These are phyloP conservation scores for Sarcophaga bullata DNA, from an alignment of 1,140 invertebrate genomes.

Conservation along the genomic window DNA sequence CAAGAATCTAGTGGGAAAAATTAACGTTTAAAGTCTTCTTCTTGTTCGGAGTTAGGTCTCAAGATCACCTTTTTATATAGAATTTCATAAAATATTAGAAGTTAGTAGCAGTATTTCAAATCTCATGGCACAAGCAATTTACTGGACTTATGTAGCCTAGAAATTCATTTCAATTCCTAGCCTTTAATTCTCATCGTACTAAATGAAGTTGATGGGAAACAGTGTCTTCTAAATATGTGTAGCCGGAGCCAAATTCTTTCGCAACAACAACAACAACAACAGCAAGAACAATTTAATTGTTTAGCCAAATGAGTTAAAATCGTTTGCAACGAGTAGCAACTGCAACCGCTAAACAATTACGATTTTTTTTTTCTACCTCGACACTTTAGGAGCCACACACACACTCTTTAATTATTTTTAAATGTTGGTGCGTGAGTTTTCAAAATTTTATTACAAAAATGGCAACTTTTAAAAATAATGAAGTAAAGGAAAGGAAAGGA, in stretches of 20 bases:
- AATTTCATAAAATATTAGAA: no score
- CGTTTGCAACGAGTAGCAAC: not conserved
- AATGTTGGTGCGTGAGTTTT: not conserved
- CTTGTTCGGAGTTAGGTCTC: no score
- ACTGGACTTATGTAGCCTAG: no score
- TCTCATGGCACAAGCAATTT: no score
- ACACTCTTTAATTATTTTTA: not conserved
- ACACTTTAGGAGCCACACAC: no score
- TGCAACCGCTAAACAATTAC: not conserved
- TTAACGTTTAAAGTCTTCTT: no score
- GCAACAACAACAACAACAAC: not conserved
- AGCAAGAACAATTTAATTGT: not conserved
- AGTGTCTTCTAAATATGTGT: not conserved
- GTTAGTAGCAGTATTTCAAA: no score
- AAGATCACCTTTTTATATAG: no score
- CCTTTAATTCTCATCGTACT: no score
- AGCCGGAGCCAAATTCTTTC: not conserved
- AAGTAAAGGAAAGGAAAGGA: not conserved
- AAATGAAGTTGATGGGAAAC: not conserved
- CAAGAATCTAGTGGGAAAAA: no score
- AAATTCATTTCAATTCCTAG: no score
- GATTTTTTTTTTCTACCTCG: not conserved
- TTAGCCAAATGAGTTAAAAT: constrained; percentile 6
- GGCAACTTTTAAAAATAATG: not conserved
- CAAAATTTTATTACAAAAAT: not conserved